Evolutionary conservation across 2,888 invertebrate genomes (phyloP).

Genomic region (Meiosimyza decipiens): DNA sequence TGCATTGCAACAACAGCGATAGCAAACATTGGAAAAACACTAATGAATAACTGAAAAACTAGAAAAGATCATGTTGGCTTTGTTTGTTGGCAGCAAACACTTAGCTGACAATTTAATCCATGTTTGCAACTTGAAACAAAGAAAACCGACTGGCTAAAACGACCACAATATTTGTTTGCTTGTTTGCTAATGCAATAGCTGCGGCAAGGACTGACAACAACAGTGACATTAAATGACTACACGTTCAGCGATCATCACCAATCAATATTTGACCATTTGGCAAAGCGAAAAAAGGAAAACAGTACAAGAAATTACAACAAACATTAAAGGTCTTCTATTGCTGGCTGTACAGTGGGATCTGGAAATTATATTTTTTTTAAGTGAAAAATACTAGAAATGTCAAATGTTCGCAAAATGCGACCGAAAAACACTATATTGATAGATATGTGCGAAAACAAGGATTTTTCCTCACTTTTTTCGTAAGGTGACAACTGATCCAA

Average conservation of each 20-base stretch:
- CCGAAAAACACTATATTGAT: no score
- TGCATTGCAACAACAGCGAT: not conserved
- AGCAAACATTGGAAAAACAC: not conserved
- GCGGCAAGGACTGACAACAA: not conserved
- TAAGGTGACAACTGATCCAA: no score
- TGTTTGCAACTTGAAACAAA: slow-evolving; percentile 23
- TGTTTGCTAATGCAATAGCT: slow-evolving; percentile 5
- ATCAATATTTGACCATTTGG: slow-evolving; percentile 12
- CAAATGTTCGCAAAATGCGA: no score
- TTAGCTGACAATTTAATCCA: slow-evolving; percentile 24
- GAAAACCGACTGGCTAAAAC: slow-evolving; percentile 15
- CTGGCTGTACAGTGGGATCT: no score
- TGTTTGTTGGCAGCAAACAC: slow-evolving; percentile 1
- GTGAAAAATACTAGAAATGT: no score
- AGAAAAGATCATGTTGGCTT: slow-evolving; percentile 7
- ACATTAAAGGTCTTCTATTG: no score
- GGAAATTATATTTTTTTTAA: no score
- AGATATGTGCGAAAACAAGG: no score
- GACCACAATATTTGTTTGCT: slow-evolving; percentile 13
- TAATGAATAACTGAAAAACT: slow-evolving; percentile 4
- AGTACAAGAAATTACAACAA: no score
- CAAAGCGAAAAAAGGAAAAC: no score
- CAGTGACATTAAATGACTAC: no score
- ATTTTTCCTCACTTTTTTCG: no score
- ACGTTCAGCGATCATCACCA: not conserved